These are phyloP conservation scores for Hirtodrosophila duncani DNA, from an alignment of 2,888 invertebrate species.

Conservation along the genomic window DNA sequence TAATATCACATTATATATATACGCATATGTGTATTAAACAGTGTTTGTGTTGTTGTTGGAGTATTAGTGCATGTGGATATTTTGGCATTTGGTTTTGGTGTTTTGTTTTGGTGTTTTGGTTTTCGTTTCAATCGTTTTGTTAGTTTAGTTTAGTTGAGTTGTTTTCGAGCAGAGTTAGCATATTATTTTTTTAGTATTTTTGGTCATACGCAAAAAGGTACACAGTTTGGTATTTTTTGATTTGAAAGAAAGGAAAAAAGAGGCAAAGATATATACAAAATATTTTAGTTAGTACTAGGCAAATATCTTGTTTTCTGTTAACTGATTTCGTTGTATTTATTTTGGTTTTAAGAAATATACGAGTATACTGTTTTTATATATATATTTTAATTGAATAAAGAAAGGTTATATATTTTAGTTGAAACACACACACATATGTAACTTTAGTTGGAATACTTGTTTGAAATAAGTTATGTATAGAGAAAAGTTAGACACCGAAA, in stretches of 20 bases:
- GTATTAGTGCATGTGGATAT: slow-evolving; percentile 41
- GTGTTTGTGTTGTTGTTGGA: slow-evolving; percentile 23
- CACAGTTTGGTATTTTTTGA: too few relatives aligned
- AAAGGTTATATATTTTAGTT: slow-evolving; percentile 26
- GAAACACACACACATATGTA: slow-evolving; percentile 55
- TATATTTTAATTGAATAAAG: slow-evolving; percentile 18
- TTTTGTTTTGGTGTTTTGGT: slow-evolving; percentile 29
- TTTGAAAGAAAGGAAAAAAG: slow-evolving; percentile 53
- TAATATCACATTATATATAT: slow-evolving; percentile 19
- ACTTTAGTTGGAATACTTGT: slow-evolving; percentile 41
- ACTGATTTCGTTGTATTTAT: slow-evolving; percentile 24
- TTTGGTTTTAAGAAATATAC: slow-evolving; percentile 24
- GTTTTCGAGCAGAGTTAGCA: slow-evolving; percentile 61
- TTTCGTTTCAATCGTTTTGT: slow-evolving; percentile 25
- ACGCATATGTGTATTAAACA: slow-evolving; percentile 30
- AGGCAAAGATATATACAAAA: slow-evolving; percentile 70
- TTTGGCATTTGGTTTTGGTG: slow-evolving; percentile 22
- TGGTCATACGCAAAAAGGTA: slow-evolving; percentile 44
- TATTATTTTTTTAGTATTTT: slow-evolving; percentile 31
- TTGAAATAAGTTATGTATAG: slow-evolving; percentile 25
- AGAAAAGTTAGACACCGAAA: slow-evolving; percentile 58
- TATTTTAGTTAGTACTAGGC: slow-evolving; percentile 62
- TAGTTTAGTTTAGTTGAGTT: slow-evolving; percentile 22
- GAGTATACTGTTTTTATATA: slow-evolving; percentile 27
- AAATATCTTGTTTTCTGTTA: slow-evolving; percentile 27